phyloP scores from a whole-genome alignment of 2,797 vertebrate genomes.

The Orientallactaga sibirica region DNA sequence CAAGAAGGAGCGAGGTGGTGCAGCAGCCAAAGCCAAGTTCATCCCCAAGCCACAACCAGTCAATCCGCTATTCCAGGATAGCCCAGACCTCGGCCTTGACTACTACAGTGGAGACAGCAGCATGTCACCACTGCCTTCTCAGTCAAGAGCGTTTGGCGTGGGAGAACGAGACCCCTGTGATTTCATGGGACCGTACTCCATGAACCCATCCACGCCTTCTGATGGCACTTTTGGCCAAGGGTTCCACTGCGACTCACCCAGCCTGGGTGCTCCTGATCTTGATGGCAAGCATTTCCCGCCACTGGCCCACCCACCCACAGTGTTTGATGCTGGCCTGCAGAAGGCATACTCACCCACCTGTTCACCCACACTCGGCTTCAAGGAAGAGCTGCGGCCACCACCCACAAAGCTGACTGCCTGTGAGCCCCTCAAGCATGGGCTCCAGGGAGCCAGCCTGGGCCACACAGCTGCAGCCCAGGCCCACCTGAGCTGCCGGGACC shows the following conservation, averaged over 20 bases:
- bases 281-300: constrained; percentile 92
- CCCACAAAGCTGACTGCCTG: constrained; percentile 91
- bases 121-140: constrained; percentile 96
- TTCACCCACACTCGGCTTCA: constrained; percentile 92
- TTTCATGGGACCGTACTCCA: constrained; percentile 97
- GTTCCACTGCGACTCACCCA: constrained; percentile 96
- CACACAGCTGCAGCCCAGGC: constrained; percentile 76
- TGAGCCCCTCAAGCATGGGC: constrained; percentile 90
- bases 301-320: constrained; percentile 91
- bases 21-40: constrained; percentile 93
- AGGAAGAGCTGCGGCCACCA: constrained; percentile 88
- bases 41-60: constrained; percentile 89
- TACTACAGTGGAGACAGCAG: constrained; percentile 99
- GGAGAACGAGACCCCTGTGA: constrained; percentile 94
- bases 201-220: constrained; percentile 97
- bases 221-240: constrained; percentile 96
- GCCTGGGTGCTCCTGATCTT: constrained; percentile 94
- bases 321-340: constrained; percentile 90
- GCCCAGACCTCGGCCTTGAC: constrained; percentile 93
- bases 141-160: constrained; percentile 93
- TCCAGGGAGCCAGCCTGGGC: constrained; percentile 84
- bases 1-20: constrained; percentile 93
- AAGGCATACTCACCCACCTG: constrained; percentile 98
- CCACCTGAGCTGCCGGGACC: constrained; percentile 92
- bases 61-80: constrained; percentile 94